These are phyloP conservation scores for Torymus auratus DNA, from an alignment of 2,888 invertebrate genomes.

Conservation along the genomic window DNA sequence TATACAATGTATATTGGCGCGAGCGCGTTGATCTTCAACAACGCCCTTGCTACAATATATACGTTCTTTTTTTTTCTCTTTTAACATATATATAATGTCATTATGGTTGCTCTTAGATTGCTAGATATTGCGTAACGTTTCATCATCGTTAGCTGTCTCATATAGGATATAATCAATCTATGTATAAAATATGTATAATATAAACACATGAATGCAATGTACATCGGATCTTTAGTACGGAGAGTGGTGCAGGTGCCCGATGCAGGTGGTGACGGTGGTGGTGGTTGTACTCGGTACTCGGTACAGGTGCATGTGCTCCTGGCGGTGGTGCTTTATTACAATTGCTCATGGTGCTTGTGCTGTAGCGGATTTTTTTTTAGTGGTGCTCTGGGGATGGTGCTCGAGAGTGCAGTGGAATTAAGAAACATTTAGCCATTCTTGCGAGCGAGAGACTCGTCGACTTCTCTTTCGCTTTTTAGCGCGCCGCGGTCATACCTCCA, in stretches of 20 bases:
- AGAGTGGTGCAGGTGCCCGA: conserved; percentile 9
- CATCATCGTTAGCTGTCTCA: not conserved
- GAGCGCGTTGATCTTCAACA: no score
- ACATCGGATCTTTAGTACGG: conserved; percentile 5
- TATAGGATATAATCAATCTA: no score
- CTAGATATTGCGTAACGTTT: not conserved
- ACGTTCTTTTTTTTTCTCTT: no score
- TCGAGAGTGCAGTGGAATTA: conserved; percentile 20
- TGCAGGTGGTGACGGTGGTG: conserved; percentile 6
- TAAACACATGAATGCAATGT: conserved; percentile 15
- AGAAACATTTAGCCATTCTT: conserved; percentile 28
- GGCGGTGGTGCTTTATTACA: conserved; percentile 10
- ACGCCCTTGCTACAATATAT: no score
- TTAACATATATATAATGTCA: not conserved
- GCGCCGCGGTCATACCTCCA: not conserved
- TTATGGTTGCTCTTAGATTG: no score
- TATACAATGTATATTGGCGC: no score
- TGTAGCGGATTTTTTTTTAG: not conserved
- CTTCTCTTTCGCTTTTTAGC: not conserved
- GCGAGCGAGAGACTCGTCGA: not conserved
- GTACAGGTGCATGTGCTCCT: not conserved
- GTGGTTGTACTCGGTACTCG: conserved; percentile 5
- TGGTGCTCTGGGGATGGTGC: conserved; percentile 25
- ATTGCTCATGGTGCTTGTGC: conserved; percentile 19
- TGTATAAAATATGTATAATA: not conserved